Evolutionary conservation across 2,888 invertebrate species (phyloP).

Genomic region (Apoderus coryli): DNA sequence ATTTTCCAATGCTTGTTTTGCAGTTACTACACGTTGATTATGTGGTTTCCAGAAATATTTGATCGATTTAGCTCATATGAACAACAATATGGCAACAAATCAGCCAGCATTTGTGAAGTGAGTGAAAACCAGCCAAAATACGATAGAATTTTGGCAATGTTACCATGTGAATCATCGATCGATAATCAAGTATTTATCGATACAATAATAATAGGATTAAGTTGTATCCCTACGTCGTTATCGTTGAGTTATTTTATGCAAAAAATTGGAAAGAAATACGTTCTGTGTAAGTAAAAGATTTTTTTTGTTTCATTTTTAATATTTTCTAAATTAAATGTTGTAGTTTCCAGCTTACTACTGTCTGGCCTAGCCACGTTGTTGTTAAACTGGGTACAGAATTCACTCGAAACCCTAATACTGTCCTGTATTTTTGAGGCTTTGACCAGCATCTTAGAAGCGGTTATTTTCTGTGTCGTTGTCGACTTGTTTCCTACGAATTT

Average conservation of each 20-base stretch:
- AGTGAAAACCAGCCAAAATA: slow-evolving; percentile 26
- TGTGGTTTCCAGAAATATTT: slow-evolving; percentile 61
- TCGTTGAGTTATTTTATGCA: slow-evolving; percentile 43
- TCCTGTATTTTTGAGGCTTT: slow-evolving; percentile 45
- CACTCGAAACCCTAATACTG: slow-evolving; percentile 38
- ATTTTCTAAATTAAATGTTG: too few species aligned
- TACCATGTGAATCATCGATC: slow-evolving; percentile 29
- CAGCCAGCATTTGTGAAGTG: slow-evolving; percentile 42
- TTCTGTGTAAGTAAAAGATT: slow-evolving; percentile 35
- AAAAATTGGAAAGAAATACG: slow-evolving; percentile 41
- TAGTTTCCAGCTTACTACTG: slow-evolving; percentile 41
- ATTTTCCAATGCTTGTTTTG: too few species aligned
- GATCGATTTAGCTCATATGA: slow-evolving; percentile 43
- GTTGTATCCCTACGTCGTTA: slow-evolving; percentile 42
- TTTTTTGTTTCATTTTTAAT: too few species aligned
- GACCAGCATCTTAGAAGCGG: slow-evolving; percentile 44
- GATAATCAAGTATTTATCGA: slow-evolving; percentile 39
- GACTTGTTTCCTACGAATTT: slow-evolving; percentile 36
- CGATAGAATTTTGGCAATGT: slow-evolving; percentile 5
- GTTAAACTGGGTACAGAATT: slow-evolving; percentile 39
- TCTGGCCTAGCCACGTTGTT: slow-evolving; percentile 41
- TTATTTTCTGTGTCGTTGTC: slow-evolving; percentile 44
- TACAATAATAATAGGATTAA: slow-evolving; percentile 41
- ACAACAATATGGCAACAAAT: slow-evolving; percentile 30
- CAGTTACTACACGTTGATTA: slow-evolving; percentile 46